Percentiles rank a stretch among this genome's conserved stretches.
These are phyloP conservation scores for Chelonus formosanus DNA, from an alignment of 2,888 invertebrate genomes.

Conservation along the genomic window DNA sequence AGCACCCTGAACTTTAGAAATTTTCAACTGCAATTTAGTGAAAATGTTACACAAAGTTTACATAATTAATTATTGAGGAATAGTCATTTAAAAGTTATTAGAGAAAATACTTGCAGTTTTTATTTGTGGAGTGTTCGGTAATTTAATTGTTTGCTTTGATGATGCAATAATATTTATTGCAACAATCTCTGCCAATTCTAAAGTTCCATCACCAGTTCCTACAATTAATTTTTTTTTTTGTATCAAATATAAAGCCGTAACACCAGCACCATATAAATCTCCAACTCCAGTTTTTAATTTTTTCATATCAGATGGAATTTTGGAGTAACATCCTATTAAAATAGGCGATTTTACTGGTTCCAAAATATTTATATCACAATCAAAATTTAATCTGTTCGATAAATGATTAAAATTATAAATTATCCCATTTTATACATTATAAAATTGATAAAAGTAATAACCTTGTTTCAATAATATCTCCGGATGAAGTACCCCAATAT, in stretches of 20 bases:
- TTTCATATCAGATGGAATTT: slow-evolving; percentile 68
- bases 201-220: slow-evolving; percentile 85
- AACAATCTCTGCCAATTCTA: slow-evolving; percentile 74
- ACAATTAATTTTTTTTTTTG: slow-evolving; percentile 74
- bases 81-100: too few relatives aligned
- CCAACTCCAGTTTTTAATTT: slow-evolving; percentile 68
- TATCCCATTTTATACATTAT: neutral
- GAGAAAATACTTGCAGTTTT: slow-evolving; percentile 56
- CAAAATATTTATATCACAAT: slow-evolving; percentile 68
- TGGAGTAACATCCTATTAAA: slow-evolving; percentile 74
- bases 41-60: neutral
- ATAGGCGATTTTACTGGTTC: slow-evolving; percentile 69
- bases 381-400: slow-evolving; percentile 68
- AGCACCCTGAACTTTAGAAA: slow-evolving; percentile 70
- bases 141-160: slow-evolving; percentile 52
- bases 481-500: slow-evolving; percentile 87
- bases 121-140: slow-evolving; percentile 65
- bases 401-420: neutral
- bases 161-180: slow-evolving; percentile 33
- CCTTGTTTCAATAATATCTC: slow-evolving; percentile 72
- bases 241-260: slow-evolving; percentile 73
- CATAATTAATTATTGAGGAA: too few relatives aligned
- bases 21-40: slow-evolving; percentile 64
- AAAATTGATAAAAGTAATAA: slow-evolving; percentile 36
- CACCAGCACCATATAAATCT: slow-evolving; percentile 71